These are phyloP conservation scores for Festucalex cinctus DNA, from an alignment of 2,113 vertebrate species.

Conservation along the genomic window DNA sequence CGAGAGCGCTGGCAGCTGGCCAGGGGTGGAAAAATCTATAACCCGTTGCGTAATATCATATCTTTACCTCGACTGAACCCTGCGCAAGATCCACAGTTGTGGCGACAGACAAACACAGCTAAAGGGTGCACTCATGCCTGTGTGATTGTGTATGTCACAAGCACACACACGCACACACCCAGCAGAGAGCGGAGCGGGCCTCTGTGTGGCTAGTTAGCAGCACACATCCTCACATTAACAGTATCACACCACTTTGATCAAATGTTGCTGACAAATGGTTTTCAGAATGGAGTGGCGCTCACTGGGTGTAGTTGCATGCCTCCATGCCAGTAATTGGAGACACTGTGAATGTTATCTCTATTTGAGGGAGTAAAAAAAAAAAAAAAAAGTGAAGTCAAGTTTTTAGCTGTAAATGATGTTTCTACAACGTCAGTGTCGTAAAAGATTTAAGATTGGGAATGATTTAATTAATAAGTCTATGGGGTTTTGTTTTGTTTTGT, in stretches of 20 bases:
- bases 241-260: conserved; percentile 60
- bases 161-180: conserved; percentile 16
- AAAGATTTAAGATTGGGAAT: conserved; percentile 31
- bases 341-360: conserved; percentile 22
- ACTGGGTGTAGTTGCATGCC: conserved; percentile 1
- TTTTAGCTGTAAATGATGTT: conserved; percentile 36
- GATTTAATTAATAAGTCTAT: neutral
- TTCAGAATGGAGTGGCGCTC: conserved; percentile 10
- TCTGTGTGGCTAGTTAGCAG: conserved; percentile 52
- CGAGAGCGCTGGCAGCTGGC: conserved; percentile 58
- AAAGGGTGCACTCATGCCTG: conserved; percentile 30
- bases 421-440: conserved; percentile 11
- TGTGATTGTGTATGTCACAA: conserved; percentile 17
- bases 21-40: conserved; percentile 76
- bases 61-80: conserved; percentile 76
- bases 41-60: conserved; percentile 74
- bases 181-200: conserved; percentile 20
- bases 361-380: conserved; percentile 29
- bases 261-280: conserved; percentile 35
- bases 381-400: conserved; percentile 35
- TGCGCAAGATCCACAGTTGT: conserved; percentile 65
- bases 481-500: neutral
- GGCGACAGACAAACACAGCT: conserved; percentile 46
- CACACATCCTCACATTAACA: conserved; percentile 51
- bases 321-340: conserved; percentile 18